Evolutionary conservation across 2,113 vertebrate species (phyloP).

Genomic region (Ceuthmochares aereus): DNA sequence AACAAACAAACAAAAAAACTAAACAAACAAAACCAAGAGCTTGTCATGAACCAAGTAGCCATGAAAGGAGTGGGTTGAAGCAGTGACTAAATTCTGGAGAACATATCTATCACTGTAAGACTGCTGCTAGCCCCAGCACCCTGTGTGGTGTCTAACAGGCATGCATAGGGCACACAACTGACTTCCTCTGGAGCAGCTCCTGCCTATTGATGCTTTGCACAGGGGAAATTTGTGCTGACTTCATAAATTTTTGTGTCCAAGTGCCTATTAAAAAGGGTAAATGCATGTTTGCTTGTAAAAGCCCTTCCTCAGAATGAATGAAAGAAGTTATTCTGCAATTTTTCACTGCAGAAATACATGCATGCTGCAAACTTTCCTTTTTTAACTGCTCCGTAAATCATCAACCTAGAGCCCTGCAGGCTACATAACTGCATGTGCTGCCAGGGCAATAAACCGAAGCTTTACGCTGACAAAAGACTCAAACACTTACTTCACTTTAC

Average conservation of each 20-base stretch:
- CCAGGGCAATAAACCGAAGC: not conserved
- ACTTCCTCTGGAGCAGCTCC: not conserved
- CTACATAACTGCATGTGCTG: not conserved
- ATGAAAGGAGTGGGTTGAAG: not conserved
- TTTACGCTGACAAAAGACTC: not conserved
- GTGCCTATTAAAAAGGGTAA: not conserved
- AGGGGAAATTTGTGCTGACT: not conserved
- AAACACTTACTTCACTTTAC: not conserved
- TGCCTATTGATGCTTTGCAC: not conserved
- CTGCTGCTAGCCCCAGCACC: not conserved
- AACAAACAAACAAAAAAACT: not conserved
- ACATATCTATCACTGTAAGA: not conserved
- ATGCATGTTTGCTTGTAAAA: not conserved
- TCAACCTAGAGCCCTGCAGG: not conserved
- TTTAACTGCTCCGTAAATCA: slow-evolving; percentile 27
- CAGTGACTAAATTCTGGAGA: not conserved
- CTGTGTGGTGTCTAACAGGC: not conserved
- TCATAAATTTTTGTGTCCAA: not conserved
- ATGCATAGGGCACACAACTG: not conserved
- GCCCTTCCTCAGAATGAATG: not conserved
- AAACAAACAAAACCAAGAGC: not conserved
- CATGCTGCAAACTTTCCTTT: not conserved
- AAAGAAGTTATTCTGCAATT: not conserved
- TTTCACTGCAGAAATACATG: not conserved
- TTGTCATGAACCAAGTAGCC: not conserved